These are phyloP conservation scores for Hyperoplus lanceolatus DNA, from an alignment of 2,797 vertebrate genomes.

Conservation along the genomic window DNA sequence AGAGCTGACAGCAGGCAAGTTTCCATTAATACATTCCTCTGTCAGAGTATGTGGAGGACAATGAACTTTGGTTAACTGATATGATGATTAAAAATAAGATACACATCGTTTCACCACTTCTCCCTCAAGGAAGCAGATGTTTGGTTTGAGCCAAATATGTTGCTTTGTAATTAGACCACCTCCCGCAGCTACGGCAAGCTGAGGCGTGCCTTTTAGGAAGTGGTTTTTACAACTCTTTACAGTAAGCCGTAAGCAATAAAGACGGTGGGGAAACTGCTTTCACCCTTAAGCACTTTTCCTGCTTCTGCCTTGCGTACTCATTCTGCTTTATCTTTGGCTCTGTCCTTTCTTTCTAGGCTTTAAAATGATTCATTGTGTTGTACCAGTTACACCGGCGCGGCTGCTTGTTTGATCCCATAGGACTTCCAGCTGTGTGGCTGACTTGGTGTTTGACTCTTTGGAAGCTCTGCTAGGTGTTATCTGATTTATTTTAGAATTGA, in stretches of 20 bases:
- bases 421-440: slow-evolving; percentile 19
- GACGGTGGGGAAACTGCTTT: slow-evolving; percentile 38
- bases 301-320: slow-evolving; percentile 42
- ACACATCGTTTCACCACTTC: neutral
- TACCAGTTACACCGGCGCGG: slow-evolving; percentile 33
- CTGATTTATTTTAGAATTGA: slow-evolving; percentile 1
- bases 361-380: slow-evolving; percentile 52
- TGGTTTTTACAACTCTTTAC: slow-evolving; percentile 50
- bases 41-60: neutral
- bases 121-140: neutral
- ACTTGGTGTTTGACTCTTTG: slow-evolving; percentile 26
- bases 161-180: slow-evolving; percentile 58
- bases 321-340: slow-evolving; percentile 51
- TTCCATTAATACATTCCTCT: neutral
- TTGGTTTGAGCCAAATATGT: slow-evolving; percentile 31
- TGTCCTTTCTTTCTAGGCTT: slow-evolving; percentile 33
- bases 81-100: neutral
- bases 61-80: neutral
- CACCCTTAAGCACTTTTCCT: slow-evolving; percentile 43
- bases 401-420: slow-evolving; percentile 37
- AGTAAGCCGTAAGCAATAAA: slow-evolving; percentile 61
- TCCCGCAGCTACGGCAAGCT: slow-evolving; percentile 37
- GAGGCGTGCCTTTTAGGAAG: slow-evolving; percentile 46
- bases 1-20: neutral
- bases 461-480: slow-evolving; percentile 10